Evolutionary conservation across 2,797 vertebrate genomes (phyloP).

Genomic region (Pseudochirops cupreus): DNA sequence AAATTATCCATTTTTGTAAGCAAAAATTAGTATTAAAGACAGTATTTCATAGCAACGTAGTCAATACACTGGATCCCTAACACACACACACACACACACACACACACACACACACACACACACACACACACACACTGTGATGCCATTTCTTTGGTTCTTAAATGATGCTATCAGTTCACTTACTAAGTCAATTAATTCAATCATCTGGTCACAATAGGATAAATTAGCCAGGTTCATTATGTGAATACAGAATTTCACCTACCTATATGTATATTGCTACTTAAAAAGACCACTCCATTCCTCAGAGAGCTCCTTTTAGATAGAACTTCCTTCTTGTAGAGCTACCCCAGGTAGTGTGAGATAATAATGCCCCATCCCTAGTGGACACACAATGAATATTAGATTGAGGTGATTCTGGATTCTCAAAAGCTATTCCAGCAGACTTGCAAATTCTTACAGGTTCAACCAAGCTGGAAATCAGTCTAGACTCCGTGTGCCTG

Average conservation of each 20-base stretch:
- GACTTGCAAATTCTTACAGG: not conserved
- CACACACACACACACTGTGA: not conserved
- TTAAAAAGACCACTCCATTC: not conserved
- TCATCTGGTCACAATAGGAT: constrained; percentile 50
- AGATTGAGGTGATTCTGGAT: not conserved
- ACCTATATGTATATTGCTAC: constrained; percentile 9
- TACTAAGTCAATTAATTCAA: constrained; percentile 60
- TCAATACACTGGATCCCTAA: not conserved
- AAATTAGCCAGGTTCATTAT: constrained; percentile 60
- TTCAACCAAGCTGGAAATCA: not conserved
- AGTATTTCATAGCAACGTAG: not conserved
- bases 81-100: no score
- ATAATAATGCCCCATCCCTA: not conserved
- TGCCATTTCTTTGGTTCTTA: not conserved
- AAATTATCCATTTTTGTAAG: not conserved
- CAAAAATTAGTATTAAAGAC: not conserved
- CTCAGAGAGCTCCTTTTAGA: not conserved
- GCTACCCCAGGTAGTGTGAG: not conserved
- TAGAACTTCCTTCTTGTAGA: not conserved
- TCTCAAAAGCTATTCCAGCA: not conserved
- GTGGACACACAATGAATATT: not conserved
- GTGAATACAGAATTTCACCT: constrained; percentile 32
- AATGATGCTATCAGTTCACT: constrained; percentile 43
- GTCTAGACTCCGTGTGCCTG: not conserved
- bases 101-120: no score